These are phyloP conservation scores for Pavo muticus DNA, from an alignment of 2,113 vertebrate genomes.

Conservation along the genomic window DNA sequence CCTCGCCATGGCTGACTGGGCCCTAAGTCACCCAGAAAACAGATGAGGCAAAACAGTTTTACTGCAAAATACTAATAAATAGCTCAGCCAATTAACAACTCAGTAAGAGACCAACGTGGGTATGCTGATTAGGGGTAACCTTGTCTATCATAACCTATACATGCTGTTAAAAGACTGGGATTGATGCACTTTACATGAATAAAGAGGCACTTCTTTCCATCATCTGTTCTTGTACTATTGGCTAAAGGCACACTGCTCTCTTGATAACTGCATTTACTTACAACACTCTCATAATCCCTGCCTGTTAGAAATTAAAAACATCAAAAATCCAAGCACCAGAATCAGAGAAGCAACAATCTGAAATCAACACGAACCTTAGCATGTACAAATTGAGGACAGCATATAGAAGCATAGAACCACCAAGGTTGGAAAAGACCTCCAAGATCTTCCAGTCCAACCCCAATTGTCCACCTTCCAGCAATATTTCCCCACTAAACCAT, in stretches of 20 bases:
- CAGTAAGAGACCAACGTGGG: background rate
- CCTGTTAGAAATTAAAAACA: rapidly evolving
- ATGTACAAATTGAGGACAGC: background rate
- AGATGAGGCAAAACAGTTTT: background rate
- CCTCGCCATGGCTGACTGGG: background rate
- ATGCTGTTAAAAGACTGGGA: background rate
- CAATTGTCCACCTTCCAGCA: too few relatives aligned
- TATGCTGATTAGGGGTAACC: background rate
- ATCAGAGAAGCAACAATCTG: background rate
- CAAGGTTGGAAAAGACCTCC: too few relatives aligned
- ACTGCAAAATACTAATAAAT: background rate
- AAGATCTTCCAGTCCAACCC: too few relatives aligned
- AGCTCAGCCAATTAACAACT: background rate
- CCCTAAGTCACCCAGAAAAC: background rate
- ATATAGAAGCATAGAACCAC: too few relatives aligned
- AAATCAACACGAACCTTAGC: background rate
- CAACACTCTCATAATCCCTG: background rate
- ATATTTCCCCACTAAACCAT: too few relatives aligned
- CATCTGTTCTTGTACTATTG: background rate
- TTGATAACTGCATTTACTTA: background rate
- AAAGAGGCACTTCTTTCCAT: background rate
- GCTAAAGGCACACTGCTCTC: background rate
- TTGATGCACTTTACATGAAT: background rate
- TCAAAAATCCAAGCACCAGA: background rate
- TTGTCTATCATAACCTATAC: background rate